These are phyloP conservation scores for Exephanes ischioxanthus DNA, from an alignment of 2,888 invertebrate species.

Conservation along the genomic window DNA sequence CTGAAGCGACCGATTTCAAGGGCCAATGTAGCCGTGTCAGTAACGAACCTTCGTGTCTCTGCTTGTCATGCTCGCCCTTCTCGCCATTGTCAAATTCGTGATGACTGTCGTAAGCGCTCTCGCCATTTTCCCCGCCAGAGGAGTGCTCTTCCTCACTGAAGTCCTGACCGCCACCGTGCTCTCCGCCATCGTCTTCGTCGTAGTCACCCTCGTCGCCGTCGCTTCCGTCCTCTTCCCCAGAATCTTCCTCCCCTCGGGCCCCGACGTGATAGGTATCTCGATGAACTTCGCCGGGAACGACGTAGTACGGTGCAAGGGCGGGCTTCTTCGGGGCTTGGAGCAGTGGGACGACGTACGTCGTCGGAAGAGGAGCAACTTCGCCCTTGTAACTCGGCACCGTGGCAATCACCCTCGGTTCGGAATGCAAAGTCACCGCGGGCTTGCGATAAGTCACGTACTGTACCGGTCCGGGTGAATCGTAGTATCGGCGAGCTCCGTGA, in stretches of 20 bases:
- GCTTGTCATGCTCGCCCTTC: slow-evolving; percentile 91
- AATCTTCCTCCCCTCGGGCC: slow-evolving; percentile 69
- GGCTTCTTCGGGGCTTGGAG: slow-evolving; percentile 48
- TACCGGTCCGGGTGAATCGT: slow-evolving; percentile 75
- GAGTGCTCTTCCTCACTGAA: slow-evolving; percentile 75
- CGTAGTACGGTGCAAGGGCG: slow-evolving; percentile 70
- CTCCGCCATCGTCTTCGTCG: slow-evolving; percentile 58
- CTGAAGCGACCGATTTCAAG: too few species aligned
- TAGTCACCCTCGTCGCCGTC: slow-evolving; percentile 62
- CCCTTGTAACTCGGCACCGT: slow-evolving; percentile 40
- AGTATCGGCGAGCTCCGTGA: slow-evolving; percentile 77
- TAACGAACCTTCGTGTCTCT: slow-evolving; percentile 86
- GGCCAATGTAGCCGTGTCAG: background rate
- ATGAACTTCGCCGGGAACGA: slow-evolving; percentile 12
- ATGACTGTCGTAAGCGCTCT: slow-evolving; percentile 90
- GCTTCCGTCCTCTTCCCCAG: slow-evolving; percentile 69
- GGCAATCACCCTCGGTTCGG: slow-evolving; percentile 68
- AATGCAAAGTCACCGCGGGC: slow-evolving; percentile 65
- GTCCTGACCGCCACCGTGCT: slow-evolving; percentile 52
- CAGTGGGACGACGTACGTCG: slow-evolving; percentile 61
- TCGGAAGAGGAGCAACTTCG: slow-evolving; percentile 40
- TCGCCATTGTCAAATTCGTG: slow-evolving; percentile 89
- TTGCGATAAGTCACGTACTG: slow-evolving; percentile 71
- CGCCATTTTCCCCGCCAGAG: slow-evolving; percentile 89
- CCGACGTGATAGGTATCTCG: slow-evolving; percentile 11